Conservation (phyloP, 2,113 vertebrate species). For the Grammomys surdaster region DNA sequence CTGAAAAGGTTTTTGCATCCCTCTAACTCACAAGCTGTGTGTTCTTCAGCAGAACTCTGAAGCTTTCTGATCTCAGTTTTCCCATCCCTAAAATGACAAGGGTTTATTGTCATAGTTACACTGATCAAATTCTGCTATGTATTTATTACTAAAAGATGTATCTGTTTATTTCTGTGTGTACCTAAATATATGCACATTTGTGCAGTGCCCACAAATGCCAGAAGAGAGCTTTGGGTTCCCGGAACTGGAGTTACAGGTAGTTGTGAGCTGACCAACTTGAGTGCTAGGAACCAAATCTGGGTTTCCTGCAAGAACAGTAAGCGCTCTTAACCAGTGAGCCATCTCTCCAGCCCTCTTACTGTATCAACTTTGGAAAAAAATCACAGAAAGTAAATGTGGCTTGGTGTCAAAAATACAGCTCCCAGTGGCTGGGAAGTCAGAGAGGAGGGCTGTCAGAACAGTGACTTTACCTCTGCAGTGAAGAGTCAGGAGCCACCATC, state of each 20-base stretch:
- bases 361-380: neutral
- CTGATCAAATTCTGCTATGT: neutral
- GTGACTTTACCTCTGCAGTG: neutral
- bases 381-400: neutral
- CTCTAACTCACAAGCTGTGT: neutral
- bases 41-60: neutral
- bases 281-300: neutral
- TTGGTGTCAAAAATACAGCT: neutral
- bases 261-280: neutral
- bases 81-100: neutral
- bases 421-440: neutral
- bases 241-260: neutral
- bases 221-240: neutral
- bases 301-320: neutral
- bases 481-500: neutral
- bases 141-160: neutral
- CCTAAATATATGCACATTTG: neutral
- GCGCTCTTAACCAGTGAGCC: neutral
- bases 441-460: neutral
- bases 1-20: neutral
- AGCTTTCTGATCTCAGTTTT: neutral
- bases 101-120: neutral
- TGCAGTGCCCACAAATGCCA: neutral
- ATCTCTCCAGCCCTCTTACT: neutral
- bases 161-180: neutral